Evolutionary conservation across 53 echinoderm and acorn worm genomes (phyloP), one percentile per base, ranked within the genome.

Genomic region (Actinopyga echinites): DNA sequence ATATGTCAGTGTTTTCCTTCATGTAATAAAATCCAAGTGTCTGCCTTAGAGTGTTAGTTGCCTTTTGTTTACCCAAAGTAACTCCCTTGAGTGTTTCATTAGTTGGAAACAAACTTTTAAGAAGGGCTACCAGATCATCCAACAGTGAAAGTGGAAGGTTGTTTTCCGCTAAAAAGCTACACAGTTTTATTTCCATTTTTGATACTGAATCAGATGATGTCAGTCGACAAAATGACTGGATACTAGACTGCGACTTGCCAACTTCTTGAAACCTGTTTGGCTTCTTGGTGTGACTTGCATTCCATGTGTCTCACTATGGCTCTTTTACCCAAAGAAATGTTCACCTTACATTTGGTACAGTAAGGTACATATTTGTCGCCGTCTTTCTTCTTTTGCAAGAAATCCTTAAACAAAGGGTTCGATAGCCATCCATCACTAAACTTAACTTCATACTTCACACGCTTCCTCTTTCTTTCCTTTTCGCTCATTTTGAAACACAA

Each of bases 21-120:
- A 65, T 40, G 56, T 86, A 79, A 63, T 86, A 52, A 56, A 86
- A 86, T 32, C 86, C 86, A 37, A 86, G 42, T 8, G 65, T 67
- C 69, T 86, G 86, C 53, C 67, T 52, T 5, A 86, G 21, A 8
- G 80, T 79, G 63, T 86, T 86, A 10, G 86, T 86, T 42, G 86
- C 79, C 64, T 86, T 82, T 25, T 82, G 82, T 57, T 82, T 82
- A 65, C 59, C 82, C 44, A 82, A 57, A 20, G 82, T 38, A 23
- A 82, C 65, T 2, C 26, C 35, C 31, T 49, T 83, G 9, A 79
- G 79, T n/a, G 79, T 79, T 58, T 79, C 79, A 79, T 79, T 57
- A 57, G 33, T 6, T 58, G 57, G 79, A 17, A 79, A 79, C 35
- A 57, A 58, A 79, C 79, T 79, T 30, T 79, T 79, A 23, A 79